A percentile compares a stretch with the other conserved stretches of the same genome.
These are phyloP conservation scores for Ascidia mentula DNA, from an alignment of 23 tunicate genomes.

Conservation along the genomic window DNA sequence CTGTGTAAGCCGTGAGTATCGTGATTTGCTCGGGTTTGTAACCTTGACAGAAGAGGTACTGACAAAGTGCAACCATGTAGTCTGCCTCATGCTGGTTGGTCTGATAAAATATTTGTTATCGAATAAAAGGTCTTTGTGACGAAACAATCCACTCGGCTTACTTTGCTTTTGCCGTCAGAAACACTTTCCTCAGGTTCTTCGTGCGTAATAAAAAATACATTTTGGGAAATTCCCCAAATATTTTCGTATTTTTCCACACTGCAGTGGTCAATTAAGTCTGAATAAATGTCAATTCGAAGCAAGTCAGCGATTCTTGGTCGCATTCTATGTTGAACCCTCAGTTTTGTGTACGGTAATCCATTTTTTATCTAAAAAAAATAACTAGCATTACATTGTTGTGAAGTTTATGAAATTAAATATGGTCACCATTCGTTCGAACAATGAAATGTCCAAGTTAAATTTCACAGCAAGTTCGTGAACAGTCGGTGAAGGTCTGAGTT, in stretches of 20 bases:
- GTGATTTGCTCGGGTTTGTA: conserved; percentile 13
- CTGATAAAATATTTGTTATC: too few species aligned
- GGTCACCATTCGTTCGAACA: too few species aligned
- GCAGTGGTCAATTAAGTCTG: conserved; percentile 3
- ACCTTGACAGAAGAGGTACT: not conserved
- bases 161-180: conserved; percentile 13
- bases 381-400: not conserved
- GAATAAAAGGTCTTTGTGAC: too few species aligned
- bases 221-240: not conserved
- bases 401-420: not conserved
- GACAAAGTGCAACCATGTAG: not conserved
- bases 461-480: too few species aligned
- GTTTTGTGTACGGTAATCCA: not conserved
- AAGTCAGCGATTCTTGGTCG: conserved; percentile 15
- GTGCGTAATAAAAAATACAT: conserved; percentile 21
- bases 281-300: conserved; percentile 13
- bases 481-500: too few species aligned
- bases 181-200: not conserved
- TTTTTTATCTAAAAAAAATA: conserved; percentile 7
- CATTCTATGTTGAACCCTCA: conserved; percentile 21
- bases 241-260: not conserved
- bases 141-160: too few species aligned
- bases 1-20: conserved; percentile 18
- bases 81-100: not conserved
- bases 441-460: too few species aligned